phyloP scores from a whole-genome alignment of 2,797 vertebrate genomes.

The Columba guinea region DNA sequence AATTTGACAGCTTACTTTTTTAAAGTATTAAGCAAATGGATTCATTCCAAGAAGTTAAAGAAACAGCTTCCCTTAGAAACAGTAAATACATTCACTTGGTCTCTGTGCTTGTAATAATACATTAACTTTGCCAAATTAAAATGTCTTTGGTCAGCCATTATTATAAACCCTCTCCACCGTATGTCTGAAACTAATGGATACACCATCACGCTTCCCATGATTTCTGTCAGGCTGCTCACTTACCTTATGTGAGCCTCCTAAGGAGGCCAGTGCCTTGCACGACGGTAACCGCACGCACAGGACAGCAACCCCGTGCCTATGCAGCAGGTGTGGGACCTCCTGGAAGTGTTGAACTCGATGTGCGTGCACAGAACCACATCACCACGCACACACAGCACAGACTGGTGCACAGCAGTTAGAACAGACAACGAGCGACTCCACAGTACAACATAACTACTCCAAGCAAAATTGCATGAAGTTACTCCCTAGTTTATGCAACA shows the following conservation, averaged over 20 bases:
- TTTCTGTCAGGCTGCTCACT: neutral
- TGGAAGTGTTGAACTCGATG: neutral
- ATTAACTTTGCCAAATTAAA: neutral
- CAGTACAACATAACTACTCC: neutral
- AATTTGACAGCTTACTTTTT: neutral
- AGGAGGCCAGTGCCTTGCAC: neutral
- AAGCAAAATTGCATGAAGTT: neutral
- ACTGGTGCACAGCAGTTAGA: neutral
- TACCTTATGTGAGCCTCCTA: neutral
- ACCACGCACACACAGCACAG: neutral
- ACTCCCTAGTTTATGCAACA: neutral
- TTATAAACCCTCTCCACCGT: neutral
- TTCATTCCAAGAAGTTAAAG: neutral
- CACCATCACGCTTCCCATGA: neutral
- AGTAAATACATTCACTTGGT: neutral
- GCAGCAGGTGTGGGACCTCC: neutral
- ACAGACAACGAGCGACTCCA: accelerated
- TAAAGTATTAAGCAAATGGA: neutral
- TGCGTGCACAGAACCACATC: neutral
- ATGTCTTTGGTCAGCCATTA: neutral
- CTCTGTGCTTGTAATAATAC: neutral
- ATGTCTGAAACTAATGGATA: neutral
- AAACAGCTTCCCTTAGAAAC: neutral
- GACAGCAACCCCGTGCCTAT: neutral
- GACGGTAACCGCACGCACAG: neutral